phyloP scores from a whole-genome alignment of 2,888 invertebrate species.

The Entomobrya proxima region DNA sequence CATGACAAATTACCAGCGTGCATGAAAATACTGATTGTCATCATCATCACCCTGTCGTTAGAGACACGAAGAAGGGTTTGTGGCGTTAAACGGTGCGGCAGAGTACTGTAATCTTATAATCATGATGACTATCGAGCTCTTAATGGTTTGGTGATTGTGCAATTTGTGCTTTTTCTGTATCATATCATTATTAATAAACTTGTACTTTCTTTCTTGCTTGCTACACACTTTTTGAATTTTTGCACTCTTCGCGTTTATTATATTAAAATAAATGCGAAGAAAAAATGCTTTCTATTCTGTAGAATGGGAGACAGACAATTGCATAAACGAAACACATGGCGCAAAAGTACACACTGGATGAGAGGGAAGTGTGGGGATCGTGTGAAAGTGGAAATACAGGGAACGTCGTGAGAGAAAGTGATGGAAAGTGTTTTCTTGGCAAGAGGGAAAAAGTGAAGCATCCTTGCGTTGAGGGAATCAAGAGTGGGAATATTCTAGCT shows the following conservation, averaged over 20 bases:
- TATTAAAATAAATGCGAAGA: too few relatives aligned
- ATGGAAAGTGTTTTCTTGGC: background rate
- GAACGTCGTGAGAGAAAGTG: background rate
- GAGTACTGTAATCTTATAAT: background rate
- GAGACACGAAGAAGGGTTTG: background rate
- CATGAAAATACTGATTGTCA: conserved; percentile 18
- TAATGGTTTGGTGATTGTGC: conserved; percentile 32
- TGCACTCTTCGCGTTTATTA: too few relatives aligned
- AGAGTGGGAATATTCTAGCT: background rate
- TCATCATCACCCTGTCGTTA: background rate
- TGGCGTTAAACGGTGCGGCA: background rate
- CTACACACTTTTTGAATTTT: too few relatives aligned
- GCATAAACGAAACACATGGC: background rate
- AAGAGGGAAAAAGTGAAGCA: background rate
- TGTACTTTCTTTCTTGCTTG: background rate
- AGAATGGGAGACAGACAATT: background rate
- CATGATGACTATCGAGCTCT: background rate
- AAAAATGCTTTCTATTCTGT: too few relatives aligned
- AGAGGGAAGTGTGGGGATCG: background rate
- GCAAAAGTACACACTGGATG: background rate
- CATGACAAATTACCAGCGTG: conserved; percentile 41
- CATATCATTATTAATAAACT: too few relatives aligned
- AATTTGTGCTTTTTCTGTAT: conserved; percentile 29
- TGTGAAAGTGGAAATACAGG: conserved; percentile 12
- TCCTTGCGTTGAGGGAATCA: background rate